Evolutionary conservation across 2,113 vertebrate species (phyloP), one percentile per base, ranked within the genome.

Genomic region (Lasiurus borealis): DNA sequence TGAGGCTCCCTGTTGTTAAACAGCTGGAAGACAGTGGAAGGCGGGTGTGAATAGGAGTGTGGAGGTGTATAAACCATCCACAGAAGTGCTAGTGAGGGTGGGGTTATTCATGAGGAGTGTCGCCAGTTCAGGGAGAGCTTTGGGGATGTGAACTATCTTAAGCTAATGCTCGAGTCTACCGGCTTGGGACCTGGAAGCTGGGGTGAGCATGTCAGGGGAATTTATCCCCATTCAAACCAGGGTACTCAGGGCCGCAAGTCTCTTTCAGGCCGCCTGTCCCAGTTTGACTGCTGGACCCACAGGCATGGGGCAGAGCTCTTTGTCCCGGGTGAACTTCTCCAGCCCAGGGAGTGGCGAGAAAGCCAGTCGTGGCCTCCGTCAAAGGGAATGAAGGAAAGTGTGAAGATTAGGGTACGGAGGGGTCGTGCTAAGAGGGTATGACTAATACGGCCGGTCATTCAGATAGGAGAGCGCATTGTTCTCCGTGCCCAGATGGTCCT

Each of bases 391-490:
- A 94, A 94, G 89, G 95, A 71, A 85, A 95, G 91, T 96, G 98
- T 98, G 98, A 98, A 97, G 98, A 98, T 98, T 96, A 98, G 98
- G 93, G 98, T 97, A 97, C 50, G 68, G 71, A 91, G 88, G 76
- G 98, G 98, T 98, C 98, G 94, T 97, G 98, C 93, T 96, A 98
- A 98, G 98, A 98, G 99, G 98, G 98, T 99, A 98, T 99, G 99
- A 99, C 99, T 99, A 99, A 99, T 98, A 98, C 86, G 95, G 96
- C 94, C 44, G 98, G n/a, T 99, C 98, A 99, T 98, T 97, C 97
- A 98, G 97, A 98, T 96, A 97, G 86, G 95, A 98, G 97, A 97
- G 98, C 96, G 82, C 97, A 98, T 98, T 99, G 99, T 99, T 98
- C 98, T 97, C 97, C 94, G 96, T 96, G 98, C 98, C 98, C 98